These are phyloP conservation scores for Babylonia areolata DNA, from an alignment of 1,140 invertebrate genomes.

Conservation along the genomic window DNA sequence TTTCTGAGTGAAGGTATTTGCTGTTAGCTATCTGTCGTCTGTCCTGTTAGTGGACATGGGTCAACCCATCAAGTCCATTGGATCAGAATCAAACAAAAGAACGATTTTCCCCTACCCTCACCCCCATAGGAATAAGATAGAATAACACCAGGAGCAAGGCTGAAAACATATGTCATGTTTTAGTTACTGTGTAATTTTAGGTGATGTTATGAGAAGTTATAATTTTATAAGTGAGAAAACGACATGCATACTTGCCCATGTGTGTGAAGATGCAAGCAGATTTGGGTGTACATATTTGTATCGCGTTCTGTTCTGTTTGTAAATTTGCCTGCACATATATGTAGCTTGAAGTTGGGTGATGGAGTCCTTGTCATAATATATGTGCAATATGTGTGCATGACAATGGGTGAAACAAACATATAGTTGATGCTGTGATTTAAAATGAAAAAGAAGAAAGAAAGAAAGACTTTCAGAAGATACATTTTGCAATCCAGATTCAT, in stretches of 20 bases:
- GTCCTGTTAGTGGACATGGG: neutral
- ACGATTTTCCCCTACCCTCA: neutral
- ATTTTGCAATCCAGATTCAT: too few species aligned
- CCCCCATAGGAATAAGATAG: neutral
- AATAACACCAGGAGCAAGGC: too few species aligned
- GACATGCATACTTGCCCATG: neutral
- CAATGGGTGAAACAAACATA: neutral
- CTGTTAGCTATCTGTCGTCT: neutral
- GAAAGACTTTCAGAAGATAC: too few species aligned
- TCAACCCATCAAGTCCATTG: neutral
- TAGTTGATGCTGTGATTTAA: slow-evolving; percentile 19
- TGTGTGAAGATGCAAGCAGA: neutral
- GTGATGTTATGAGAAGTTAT: neutral
- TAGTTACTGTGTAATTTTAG: neutral
- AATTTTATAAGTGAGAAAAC: neutral
- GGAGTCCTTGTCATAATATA: slow-evolving; percentile 17
- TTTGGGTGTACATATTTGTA: slow-evolving; percentile 17
- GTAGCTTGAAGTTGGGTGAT: neutral
- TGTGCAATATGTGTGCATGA: slow-evolving; percentile 23
- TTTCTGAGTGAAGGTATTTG: neutral
- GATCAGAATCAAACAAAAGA: neutral
- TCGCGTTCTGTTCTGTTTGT: neutral
- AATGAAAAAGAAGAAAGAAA: too few species aligned
- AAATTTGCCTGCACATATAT: neutral
- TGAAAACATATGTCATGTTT: neutral